Evolutionary conservation across 2,113 vertebrate genomes (phyloP).

Genomic region (Seriola quinqueradiata): DNA sequence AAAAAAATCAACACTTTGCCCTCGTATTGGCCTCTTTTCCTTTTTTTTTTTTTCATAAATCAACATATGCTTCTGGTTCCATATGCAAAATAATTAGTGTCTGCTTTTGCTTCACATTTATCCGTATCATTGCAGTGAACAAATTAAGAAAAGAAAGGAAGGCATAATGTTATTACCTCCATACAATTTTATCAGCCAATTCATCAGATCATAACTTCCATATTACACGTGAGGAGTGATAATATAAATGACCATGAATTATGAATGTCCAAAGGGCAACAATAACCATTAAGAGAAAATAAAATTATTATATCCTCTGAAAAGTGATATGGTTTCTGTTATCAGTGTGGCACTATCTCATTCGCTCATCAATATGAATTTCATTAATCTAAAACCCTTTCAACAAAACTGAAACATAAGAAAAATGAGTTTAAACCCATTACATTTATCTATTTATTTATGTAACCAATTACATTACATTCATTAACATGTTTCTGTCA

Average conservation of each 20-base stretch:
- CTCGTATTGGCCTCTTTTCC: neutral
- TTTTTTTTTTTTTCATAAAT: neutral
- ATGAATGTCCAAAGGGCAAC: neutral
- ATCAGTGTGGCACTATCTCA: neutral
- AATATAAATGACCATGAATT: constrained; percentile 20
- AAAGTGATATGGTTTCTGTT: neutral
- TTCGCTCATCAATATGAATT: neutral
- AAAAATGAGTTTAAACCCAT: neutral
- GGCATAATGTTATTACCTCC: neutral
- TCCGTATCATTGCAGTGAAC: constrained; percentile 8
- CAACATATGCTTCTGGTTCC: constrained; percentile 21
- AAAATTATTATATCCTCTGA: neutral
- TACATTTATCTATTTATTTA: too few species aligned
- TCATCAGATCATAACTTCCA: neutral
- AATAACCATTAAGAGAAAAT: neutral
- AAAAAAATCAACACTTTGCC: constrained; percentile 23
- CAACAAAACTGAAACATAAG: neutral
- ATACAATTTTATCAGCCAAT: neutral
- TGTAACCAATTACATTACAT: too few species aligned
- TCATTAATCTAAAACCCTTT: neutral
- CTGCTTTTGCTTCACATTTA: constrained; percentile 25
- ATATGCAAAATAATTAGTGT: constrained; percentile 17
- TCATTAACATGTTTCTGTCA: neutral
- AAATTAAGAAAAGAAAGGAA: constrained; percentile 17
- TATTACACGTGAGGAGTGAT: neutral